Base-by-base conservation (phyloP, 2,888 invertebrate genomes). In the Drosophila demipolita region DNA sequence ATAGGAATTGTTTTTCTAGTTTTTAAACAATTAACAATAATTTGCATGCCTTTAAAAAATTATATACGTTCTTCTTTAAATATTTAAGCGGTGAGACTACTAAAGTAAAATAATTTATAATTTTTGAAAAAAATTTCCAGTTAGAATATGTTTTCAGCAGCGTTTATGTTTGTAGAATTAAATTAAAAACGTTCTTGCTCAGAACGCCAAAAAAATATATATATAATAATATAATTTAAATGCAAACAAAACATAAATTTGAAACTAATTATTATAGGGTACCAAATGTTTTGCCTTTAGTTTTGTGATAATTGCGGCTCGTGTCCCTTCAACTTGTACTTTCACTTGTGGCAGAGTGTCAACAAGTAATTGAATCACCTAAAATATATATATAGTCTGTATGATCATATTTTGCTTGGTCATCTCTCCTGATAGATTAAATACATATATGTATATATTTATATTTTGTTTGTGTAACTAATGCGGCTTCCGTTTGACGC, bases 401-500 rank as follows among this genome's bases (percentile, higher is more conserved):
- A 38, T 50, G 60, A 63, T 79, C 58, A 67, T 57, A 53, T 86
- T 70, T 52, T 49, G 49, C 48, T 58, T 26, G 55, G 33, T 40
- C 60, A 62, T 50, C 36, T 64, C n/a, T 62, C 32, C 48, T 50
- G 20, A 9, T 38, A 8, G 15, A 45, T 15, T 20, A 45, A 20
- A 20, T 1, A 20, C 1, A 20, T 42, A n/a, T n/a, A n/a, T 4
- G 9, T 9, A 40, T n/a, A 40, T 17, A 9, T n/a, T 2, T 17
- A n/a, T 17, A 17, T 35, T 38, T 49, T 45, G 23, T 26, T 42
- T 69, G 62, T 75, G 77, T 73, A 83, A 78, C 75, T 70, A 80
- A 89, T 88, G 87, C 87, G 90, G 84, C 90, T 88, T 90, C 90
- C 80, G 89, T 88, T 87, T 82, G 82, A 88, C 88, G 90, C 80